Base-by-base conservation (phyloP, 2,113 vertebrate species). In the Periophthalmodon schlosseri region DNA sequence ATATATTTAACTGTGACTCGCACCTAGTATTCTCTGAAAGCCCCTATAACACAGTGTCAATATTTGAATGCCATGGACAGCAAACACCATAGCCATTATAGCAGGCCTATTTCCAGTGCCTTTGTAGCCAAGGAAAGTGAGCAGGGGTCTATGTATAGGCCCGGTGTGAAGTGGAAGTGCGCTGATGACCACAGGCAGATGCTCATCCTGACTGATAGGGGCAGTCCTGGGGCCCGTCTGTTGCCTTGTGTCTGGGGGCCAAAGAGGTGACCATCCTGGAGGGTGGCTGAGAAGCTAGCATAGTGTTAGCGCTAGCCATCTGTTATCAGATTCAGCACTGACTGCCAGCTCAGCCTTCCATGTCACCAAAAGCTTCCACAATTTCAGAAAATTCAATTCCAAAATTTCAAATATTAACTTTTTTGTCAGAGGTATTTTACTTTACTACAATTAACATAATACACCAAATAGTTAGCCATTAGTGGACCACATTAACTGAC, bases 151-250 rank as follows among this genome's bases (percentile, higher is more conserved):
- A 88, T 87, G 77, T 87, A 77, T 90, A 88, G 87, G 60, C 67
- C 58, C 58, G 0, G 73, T 7, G 65, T 74, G 74, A 70, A 82
- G 73, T 67, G 84, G 73, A 89, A 84, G 82, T 64, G 36, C 73
- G 71, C 69, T 90, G 90, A 90, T 57, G 86, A 71, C 75, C 76
- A 3, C 15, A 75, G 84, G 84, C 89, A 91, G 88, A 90, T 89
- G 91, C 73, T 80, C 39, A 21, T 70, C 72, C 70, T 84, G 83
- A 89, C 72, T 33, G 44, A 82, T 71, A 56, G 81, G 80, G 85
- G 82, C 81, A 76, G 83, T 85, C 83, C 70, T 72, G 82, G 76
- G 78, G 83, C 80, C 47, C 74, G 80, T 89, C 87, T 88, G 86
- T 75, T 58, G 74, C 87, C 70, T 63, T 70, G 16, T 80, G 84